Base-by-base conservation (phyloP, 2,888 invertebrate genomes). In the Patella pellucida region DNA sequence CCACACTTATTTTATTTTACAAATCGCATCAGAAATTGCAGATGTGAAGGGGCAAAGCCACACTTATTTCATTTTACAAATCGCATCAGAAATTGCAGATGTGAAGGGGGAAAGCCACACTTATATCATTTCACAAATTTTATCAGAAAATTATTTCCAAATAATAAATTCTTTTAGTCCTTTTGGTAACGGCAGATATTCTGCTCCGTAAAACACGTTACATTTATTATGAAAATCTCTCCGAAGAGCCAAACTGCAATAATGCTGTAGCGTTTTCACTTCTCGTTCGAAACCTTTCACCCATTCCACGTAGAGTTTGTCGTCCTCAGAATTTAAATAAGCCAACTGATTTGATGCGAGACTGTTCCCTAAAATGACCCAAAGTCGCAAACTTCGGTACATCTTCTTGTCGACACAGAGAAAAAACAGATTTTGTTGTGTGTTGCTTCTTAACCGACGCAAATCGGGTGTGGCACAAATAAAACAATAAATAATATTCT, bases 201-300 rank as follows among this genome's bases (percentile, higher is more conserved):
- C 67, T 11, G 68, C 68, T 62, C 83, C 83, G 76, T 81, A 80
- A 62, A 81, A 81, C 15, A 85, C 83, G 78, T 85, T 85, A 52
- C 78, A 79, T 16, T 80, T 82, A 4, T 73, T 73, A 76, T 79
- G 71, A 68, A 84, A 80, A 50, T 77, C 74, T 68, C 70, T 69
- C 68, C 85, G 73, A 27, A 85, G 74, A 14, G 73, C 62, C 52
- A 84, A 50, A 68, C 83, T 73, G 71, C 82, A 80, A 19, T 77
- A 79, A 71, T 83, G 72, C 71, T 75, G 71, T 41, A 77, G 68
- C 0, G 78, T 41, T n/a, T 73, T 74, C 14, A 78, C 72, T 67
- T 71, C 75, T 41, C 72, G 71, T 15, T 51, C 67, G 52, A 68
- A 76, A 19, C 62, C n/a, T 56, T 51, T 74, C 68, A 71, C 16